phyloP scores from a whole-genome alignment of 2,888 invertebrate species.

The Pterobdella sp. region DNA sequence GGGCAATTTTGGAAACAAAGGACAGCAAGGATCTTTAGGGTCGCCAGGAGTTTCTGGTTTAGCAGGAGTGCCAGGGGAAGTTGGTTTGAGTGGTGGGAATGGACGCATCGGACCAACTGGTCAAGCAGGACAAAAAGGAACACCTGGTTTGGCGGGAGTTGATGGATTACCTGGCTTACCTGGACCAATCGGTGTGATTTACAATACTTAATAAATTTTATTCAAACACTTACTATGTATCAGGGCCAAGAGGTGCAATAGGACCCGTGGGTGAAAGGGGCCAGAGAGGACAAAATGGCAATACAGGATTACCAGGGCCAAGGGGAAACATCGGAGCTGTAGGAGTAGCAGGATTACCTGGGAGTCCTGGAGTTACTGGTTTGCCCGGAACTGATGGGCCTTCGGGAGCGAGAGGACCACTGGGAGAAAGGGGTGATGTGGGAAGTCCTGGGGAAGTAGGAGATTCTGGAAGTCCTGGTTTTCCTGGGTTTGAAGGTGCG shows the following conservation, averaged over 20 bases:
- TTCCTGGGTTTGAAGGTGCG: not conserved
- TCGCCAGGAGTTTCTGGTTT: not conserved
- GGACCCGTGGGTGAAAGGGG: conserved; percentile 19
- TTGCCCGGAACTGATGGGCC: not conserved
- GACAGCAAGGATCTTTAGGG: conserved; percentile 17
- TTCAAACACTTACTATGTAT: not conserved
- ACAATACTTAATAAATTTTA: not conserved
- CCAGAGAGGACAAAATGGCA: not conserved
- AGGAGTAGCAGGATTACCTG: conserved; percentile 9
- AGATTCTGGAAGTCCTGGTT: not conserved
- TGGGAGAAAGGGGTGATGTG: not conserved
- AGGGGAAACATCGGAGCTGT: conserved; percentile 5
- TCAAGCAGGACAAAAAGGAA: conserved; percentile 28
- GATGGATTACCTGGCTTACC: conserved; percentile 4
- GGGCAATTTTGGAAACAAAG: not conserved
- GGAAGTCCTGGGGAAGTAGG: not conserved
- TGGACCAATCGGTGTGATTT: not conserved
- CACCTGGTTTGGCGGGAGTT: not conserved
- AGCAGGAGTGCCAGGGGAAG: conserved; percentile 25
- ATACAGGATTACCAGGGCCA: not conserved
- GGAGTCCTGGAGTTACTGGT: not conserved
- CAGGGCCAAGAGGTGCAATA: not conserved
- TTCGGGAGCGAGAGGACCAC: not conserved
- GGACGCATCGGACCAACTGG: conserved; percentile 30
- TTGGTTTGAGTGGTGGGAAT: conserved; percentile 26